Evolutionary conservation across 2,113 vertebrate genomes (phyloP).

Genomic region (Ursus arctos): DNA sequence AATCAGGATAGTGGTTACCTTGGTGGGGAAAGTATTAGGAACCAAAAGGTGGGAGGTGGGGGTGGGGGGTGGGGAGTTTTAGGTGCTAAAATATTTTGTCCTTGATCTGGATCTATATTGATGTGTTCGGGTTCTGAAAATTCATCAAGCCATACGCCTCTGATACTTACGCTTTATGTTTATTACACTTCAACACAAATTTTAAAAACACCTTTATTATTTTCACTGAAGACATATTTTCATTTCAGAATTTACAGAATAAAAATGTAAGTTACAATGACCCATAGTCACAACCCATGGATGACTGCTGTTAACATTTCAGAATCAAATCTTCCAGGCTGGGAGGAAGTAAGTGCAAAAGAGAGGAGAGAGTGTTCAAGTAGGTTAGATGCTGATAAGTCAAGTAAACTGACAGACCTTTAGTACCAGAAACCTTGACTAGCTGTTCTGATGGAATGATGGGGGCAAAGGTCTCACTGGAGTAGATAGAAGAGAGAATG

Average conservation of each 20-base stretch:
- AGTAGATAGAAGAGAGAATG: background rate
- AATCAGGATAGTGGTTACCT: background rate
- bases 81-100: background rate
- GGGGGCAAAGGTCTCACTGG: background rate
- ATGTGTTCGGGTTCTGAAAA: background rate
- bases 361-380: background rate
- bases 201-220: background rate
- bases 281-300: background rate
- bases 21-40: background rate
- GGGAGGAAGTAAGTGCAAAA: background rate
- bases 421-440: background rate
- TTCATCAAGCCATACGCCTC: background rate
- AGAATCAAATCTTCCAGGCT: background rate
- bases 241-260: constrained; percentile 39
- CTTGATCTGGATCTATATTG: background rate
- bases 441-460: background rate
- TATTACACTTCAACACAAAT: background rate
- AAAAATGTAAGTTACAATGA: constrained; percentile 31
- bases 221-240: constrained; percentile 45
- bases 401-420: background rate
- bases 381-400: background rate
- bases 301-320: background rate
- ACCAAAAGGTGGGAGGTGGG: background rate
- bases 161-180: background rate
- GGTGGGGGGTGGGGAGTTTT: fast-evolving